Base-by-base conservation (phyloP, 2,113 vertebrate species). In the Brachypteracias leptosomus region DNA sequence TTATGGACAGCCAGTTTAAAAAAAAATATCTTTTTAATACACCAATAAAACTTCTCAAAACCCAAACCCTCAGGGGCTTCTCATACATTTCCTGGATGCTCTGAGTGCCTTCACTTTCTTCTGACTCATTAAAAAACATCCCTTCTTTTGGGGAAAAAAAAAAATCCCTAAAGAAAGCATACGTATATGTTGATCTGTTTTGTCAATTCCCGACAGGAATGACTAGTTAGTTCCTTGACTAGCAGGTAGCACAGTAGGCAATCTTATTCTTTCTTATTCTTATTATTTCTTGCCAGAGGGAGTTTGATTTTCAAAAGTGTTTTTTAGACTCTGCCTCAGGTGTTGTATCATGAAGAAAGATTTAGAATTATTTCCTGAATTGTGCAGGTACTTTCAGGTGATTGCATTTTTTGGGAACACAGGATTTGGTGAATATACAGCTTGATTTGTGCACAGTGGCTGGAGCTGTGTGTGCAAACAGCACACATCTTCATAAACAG, bases 401-500 rank as follows among this genome's bases (percentile, higher is more conserved):
- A n/a, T 33, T 42, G 47, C 10, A 11, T 21, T 40, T 63, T 75
- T 25, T 1, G 54, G 29, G 47, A 40, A n/a, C 52, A 35, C 4
- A 11, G 42, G 58, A 10, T 62, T 24, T 21, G 12, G 25, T 24
- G 25, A 63, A 52, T 6, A 6, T n/a, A 26, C 25, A 26, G 24
- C 29, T 19, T 55, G 67, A 38, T 54, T 31, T 65, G 51, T 47
- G 38, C 3, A 1, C 35, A 31, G 77, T 5, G 38, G 21, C 44
- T 55, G 59, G 38, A 49, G 38, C 31, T 55, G n/a, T 31, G 38
- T 20, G 38, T 59, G 55, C 44, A 79, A 49, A 59, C 58, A 31
- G 11, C n/a, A 24, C 4, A 0, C 5, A 13, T 7, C 38, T 58
- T n/a, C 44, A 24, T 1, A 58, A 46, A 29, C 8, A 3, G 24